phyloP scores from a whole-genome alignment of 2,888 invertebrate species.

The Octonoba sinensis region DNA sequence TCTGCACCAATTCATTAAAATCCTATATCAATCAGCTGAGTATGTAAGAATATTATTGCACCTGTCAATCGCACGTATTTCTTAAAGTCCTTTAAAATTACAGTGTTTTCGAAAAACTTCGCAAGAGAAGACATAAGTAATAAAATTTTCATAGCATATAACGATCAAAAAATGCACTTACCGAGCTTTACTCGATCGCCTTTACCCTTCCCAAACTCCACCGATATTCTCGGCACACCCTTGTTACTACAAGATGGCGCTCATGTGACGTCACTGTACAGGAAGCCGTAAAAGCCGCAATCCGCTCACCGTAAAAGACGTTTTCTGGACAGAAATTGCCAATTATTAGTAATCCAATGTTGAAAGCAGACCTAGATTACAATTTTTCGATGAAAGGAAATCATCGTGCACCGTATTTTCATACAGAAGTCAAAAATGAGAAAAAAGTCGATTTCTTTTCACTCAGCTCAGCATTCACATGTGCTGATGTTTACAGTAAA shows the following conservation, averaged over 20 bases:
- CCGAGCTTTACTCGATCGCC: constrained; percentile 51
- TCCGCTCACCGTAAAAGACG: constrained; percentile 30
- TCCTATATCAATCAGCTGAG: constrained; percentile 57
- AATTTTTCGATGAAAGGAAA: neutral
- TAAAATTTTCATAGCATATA: neutral
- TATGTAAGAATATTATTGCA: constrained; percentile 41
- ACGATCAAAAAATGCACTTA: constrained; percentile 40
- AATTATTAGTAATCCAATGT: constrained; percentile 21
- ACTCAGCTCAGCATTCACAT: constrained; percentile 22
- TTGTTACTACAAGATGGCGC: constrained; percentile 63
- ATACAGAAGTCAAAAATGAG: too few species aligned
- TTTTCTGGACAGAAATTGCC: constrained; percentile 25
- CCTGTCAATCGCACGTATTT: constrained; percentile 45
- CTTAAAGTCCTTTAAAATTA: neutral
- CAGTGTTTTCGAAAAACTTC: neutral
- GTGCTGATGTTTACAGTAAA: constrained; percentile 60
- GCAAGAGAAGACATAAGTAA: neutral
- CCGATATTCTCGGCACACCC: constrained; percentile 62
- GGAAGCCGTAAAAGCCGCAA: constrained; percentile 63
- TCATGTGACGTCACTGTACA: constrained; percentile 60
- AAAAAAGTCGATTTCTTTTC: too few species aligned
- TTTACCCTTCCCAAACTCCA: constrained; percentile 54
- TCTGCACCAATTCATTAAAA: constrained; percentile 36
- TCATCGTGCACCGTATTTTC: too few species aligned
- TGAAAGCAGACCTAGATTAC: neutral